phyloP scores from a whole-genome alignment of 2,888 invertebrate species.

The Creontiades dilutus region DNA sequence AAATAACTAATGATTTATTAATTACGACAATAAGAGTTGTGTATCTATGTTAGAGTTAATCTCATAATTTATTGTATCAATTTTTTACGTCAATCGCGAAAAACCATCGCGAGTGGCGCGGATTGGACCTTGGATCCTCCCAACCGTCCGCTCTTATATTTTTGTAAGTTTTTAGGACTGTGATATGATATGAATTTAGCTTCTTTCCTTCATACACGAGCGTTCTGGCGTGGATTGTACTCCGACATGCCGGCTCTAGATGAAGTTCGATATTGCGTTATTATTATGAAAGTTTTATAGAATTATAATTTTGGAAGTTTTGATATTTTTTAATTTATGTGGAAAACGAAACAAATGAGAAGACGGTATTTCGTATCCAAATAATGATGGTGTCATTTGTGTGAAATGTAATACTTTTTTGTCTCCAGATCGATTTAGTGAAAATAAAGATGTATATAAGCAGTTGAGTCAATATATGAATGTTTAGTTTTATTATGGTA shows the following conservation, averaged over 20 bases:
- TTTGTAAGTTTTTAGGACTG: constrained; percentile 74
- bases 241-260: no score
- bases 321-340: neutral
- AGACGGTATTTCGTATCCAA: neutral
- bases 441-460: constrained; percentile 16
- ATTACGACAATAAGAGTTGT: constrained; percentile 59
- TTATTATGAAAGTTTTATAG: constrained; percentile 26
- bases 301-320: constrained; percentile 9
- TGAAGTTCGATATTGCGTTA: neutral
- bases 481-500: no score
- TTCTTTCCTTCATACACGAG: constrained; percentile 54
- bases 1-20: constrained; percentile 18
- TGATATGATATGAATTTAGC: constrained; percentile 71
- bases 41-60: neutral
- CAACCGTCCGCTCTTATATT: constrained; percentile 65
- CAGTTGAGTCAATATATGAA: neutral
- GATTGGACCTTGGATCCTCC: constrained; percentile 5
- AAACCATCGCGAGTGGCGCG: neutral
- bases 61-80: constrained; percentile 28
- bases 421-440: constrained; percentile 29
- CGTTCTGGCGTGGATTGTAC: no score
- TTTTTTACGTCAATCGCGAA: neutral
- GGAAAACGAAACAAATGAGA: neutral
- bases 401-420: neutral
- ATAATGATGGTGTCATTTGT: constrained; percentile 8